Evolutionary conservation across 2,797 vertebrate species (phyloP), one percentile per base, ranked within the genome.

Genomic region (Chaunax sp.): DNA sequence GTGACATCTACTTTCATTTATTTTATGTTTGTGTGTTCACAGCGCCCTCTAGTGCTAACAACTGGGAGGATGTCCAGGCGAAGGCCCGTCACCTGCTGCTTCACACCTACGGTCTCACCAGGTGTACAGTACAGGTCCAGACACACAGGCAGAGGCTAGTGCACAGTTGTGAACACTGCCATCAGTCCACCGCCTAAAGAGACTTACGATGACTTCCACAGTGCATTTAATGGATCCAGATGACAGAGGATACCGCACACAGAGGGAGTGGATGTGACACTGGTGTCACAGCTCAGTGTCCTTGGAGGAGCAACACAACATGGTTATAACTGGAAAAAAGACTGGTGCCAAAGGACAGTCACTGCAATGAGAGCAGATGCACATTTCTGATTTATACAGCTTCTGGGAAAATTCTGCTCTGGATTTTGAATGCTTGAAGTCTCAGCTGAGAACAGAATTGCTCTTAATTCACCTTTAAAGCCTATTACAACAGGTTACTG

Each of bases 101-200:
- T 72, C 94, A 92, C 88, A 97, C 95, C 0, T 95, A 98, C 20
- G 95, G 96, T 35, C 89, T 98, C 86, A 95, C 90, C 72, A 94
- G 93, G 67, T 98, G 97, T 84, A 97, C 96, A 5, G 92, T 99
- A 61, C 97, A 99, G 91, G 92, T 98, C 67, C 96, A 98, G 93
- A 96, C 94, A 22, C 94, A 95, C 90, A 90, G 94, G 81, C 94
- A 91, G 79, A 94, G 95, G 75, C 83, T 50, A 2, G 85, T 74
- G 69, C 93, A 91, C 87, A 92, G 79, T 56, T 99, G 97, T 0
- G 74, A 89, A 2, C 91, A 87, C 77, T 99, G 97, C 88, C 94
- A 94, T 80, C 91, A 82, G 75, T 75, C 92, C 83, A 94, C 89
- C 83, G 86, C 94, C 89, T 98, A 87, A 95, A 67, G 37, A 53